phyloP scores from a whole-genome alignment of 30 jellyfish, hydroid and myxozoan species.

The Turritopsis rubra region DNA sequence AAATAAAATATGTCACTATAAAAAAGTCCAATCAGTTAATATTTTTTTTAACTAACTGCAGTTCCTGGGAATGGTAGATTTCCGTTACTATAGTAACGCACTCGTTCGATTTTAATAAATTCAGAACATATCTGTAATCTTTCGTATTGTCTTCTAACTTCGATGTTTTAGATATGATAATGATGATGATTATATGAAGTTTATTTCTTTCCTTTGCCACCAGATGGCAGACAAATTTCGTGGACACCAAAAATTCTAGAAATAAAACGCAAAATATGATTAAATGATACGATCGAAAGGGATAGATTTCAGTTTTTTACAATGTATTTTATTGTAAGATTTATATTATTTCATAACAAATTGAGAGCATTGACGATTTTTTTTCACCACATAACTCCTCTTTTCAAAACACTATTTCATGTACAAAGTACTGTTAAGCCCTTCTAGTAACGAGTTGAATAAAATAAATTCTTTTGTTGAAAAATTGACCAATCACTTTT shows the following conservation, averaged over 20 bases:
- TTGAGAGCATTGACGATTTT: background rate
- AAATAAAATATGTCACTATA: background rate
- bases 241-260: slow-evolving; percentile 92
- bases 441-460: background rate
- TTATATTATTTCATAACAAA: too few relatives aligned
- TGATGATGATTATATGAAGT: background rate
- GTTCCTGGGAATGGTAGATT: background rate
- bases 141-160: background rate
- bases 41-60: background rate
- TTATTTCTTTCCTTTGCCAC: slow-evolving; percentile 85
- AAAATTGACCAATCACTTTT: background rate
- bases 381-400: too few relatives aligned
- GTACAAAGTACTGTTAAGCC: background rate
- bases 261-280: background rate
- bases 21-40: background rate
- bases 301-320: too few relatives aligned
- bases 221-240: slow-evolving; percentile 91
- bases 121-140: background rate
- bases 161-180: background rate
- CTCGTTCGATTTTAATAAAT: background rate
- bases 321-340: too few relatives aligned
- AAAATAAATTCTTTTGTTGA: background rate
- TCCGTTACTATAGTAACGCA: background rate
- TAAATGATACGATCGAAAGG: too few relatives aligned
- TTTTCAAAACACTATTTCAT: too few relatives aligned